A percentile compares a stretch with the other conserved stretches of the same genome.
Conservation (phyloP, 2,888 invertebrate genomes). For the Synergus itoensis region DNA sequence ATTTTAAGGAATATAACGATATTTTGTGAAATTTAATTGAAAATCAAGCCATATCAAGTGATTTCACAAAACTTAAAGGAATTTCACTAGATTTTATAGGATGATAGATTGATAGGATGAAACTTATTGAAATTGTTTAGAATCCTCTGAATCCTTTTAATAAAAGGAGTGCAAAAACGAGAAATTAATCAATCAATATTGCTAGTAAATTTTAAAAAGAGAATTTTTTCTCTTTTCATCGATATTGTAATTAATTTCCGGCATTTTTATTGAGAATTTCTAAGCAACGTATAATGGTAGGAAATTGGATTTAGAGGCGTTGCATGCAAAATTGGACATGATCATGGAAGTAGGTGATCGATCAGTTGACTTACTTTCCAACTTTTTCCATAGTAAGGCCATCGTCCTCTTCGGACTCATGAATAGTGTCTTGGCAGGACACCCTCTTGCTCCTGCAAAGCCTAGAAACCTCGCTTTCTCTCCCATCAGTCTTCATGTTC, state of each 20-base stretch:
- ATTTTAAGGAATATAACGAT: too few relatives aligned
- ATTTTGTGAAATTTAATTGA: too few relatives aligned
- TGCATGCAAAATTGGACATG: conserved; percentile 29
- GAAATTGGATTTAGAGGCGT: conserved; percentile 21
- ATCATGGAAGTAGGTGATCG: conserved; percentile 35
- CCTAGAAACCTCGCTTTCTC: conserved; percentile 60
- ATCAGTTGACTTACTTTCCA: conserved; percentile 67
- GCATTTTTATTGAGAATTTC: conserved; percentile 4
- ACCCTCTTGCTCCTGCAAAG: conserved; percentile 66
- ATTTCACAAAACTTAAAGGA: too few relatives aligned
- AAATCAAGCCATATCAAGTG: too few relatives aligned
- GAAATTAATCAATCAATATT: neutral
- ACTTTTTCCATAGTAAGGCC: conserved; percentile 72
- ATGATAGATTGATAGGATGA: too few relatives aligned
- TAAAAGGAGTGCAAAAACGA: too few relatives aligned
- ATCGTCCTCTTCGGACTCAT: conserved; percentile 70
- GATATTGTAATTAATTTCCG: neutral
- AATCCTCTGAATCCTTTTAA: too few relatives aligned
- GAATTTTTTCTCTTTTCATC: neutral
- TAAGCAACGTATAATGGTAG: neutral
- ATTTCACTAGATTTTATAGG: too few relatives aligned
- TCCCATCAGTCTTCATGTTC: conserved; percentile 65
- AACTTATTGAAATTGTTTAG: too few relatives aligned
- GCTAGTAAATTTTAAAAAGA: neutral
- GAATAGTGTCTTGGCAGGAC: conserved; percentile 70